A percentile compares a stretch with the other conserved stretches of the same genome.
Evolutionary conservation across 1,140 invertebrate genomes (phyloP).

Genomic region (Pentalonia nigronervosa): DNA sequence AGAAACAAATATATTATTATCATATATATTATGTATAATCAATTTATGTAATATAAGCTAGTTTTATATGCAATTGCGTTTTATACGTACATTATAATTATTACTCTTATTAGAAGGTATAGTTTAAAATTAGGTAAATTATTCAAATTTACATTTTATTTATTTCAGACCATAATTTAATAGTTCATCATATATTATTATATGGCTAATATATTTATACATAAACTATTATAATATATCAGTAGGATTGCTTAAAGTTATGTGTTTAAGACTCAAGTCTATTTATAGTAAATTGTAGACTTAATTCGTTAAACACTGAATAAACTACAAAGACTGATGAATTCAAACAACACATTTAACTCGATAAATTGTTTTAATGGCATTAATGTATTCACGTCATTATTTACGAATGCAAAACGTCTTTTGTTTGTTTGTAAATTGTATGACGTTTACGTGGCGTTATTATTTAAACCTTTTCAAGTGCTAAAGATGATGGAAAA

Average conservation of each 20-base stretch:
- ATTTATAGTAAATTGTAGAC: neutral
- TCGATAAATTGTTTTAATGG: neutral
- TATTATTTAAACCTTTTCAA: neutral
- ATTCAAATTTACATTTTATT: too few species aligned
- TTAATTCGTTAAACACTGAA: neutral
- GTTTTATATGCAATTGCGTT: neutral
- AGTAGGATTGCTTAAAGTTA: neutral
- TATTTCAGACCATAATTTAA: too few species aligned
- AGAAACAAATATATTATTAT: neutral
- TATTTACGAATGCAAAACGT: neutral
- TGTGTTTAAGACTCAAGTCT: neutral
- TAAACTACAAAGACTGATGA: neutral
- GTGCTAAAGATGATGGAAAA: neutral
- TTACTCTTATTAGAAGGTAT: too few species aligned
- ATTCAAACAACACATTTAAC: neutral
- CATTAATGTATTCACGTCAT: neutral
- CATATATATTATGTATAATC: neutral
- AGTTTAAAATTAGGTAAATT: too few species aligned
- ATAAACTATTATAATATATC: neutral
- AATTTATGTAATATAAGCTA: neutral
- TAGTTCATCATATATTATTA: too few species aligned
- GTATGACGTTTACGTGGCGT: neutral
- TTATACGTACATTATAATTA: too few species aligned
- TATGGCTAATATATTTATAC: neutral
- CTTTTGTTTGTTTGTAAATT: neutral